Evolutionary conservation across 2,888 invertebrate genomes (phyloP), one percentile per base, ranked within the genome.

Genomic region (Cantharis lateralis): DNA sequence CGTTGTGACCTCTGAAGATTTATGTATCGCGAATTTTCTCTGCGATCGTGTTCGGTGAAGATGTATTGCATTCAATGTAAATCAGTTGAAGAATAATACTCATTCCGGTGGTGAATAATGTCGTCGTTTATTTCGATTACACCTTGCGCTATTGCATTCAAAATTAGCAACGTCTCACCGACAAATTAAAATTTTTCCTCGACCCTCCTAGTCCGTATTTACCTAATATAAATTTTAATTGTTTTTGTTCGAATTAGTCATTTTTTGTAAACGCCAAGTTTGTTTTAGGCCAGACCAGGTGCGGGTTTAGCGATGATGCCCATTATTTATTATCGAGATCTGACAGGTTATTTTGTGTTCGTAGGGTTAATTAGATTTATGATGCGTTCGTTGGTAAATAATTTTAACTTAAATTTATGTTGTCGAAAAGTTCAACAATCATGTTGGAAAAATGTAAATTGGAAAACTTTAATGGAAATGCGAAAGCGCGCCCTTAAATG

Each of bases 51-150:
- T 85, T 84, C 83, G 81, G 80, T 78, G 80, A 85, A 86, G 87
- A 87, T 86, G 86, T 87, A 87, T 86, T 83, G 87, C 85, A 87
- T 87, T 87, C 86, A 87, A 87, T 87, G 87, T 87, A 87, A 87
- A 87, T 87, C 84, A 85, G 83, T 74, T 72, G 76, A 85, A 86
- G 85, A 86, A 85, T 86, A 84, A 86, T 85, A 86, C 85, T 86
- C 85, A 86, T 86, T 86, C 84, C 84, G 77, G 77, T 78, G 80
- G 80, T 80, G 82, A 84, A 83, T 83, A 84, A 84, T 83, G 84
- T 83, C 84, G 84, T 84, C 84, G 84, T 85, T 85, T 85, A 81
- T 84, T 80, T 79, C 80, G 79, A 80, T 78, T 78, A 74, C 73
- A 74, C 71, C 77, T 71, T 76, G 72, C 70, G 73, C 72, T 48